Evolutionary conservation across 2,113 vertebrate species (phyloP), one percentile per base, ranked within the genome.

Genomic region (Castor canadensis): DNA sequence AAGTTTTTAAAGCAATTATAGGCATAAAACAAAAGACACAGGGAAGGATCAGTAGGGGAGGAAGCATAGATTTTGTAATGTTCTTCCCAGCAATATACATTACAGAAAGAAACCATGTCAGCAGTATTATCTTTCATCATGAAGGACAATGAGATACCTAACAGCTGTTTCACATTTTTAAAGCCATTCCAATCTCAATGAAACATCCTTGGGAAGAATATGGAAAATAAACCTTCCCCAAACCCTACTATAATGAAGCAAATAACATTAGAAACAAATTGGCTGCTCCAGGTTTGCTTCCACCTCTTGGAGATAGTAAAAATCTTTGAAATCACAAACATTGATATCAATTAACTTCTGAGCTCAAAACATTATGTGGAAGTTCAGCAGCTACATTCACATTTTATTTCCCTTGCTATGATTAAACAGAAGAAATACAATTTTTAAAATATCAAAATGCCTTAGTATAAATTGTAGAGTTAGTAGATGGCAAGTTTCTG

Each of bases 141-240:
- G 83, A 96, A 96, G 96, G 93, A 95, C 79, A 97, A 95, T 95
- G 95, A 81, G 77, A 87, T 95, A 91, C 58, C 62, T 95, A 96
- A 96, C 83, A 96, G 92, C 92, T 95, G 92, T 93, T 88, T 45
- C 73, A 56, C n/a, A 81, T 95, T 95, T 97, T 89, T 85, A 96
- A 97, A 98, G 76, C 71, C 69, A 88, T 95, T 81, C 73, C 81
- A 89, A 87, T 91, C 60, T 84, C 80, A 47, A 45, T 76, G 22
- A 91, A 96, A 94, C 30, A 32, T 96, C 85, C 93, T 56, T 93
- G 62, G 82, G 58, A 96, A 93, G 60, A 91, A 91, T 58, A 96
- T 69, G 87, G 67, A 87, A 98, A 96, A 58, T 19, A 93, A 96
- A 76, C 24, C 62, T 32, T 94, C 54, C 32, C 32, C 43, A 95